Conservation (phyloP, 1,140 invertebrate species). For the Aphis gossypii region DNA sequence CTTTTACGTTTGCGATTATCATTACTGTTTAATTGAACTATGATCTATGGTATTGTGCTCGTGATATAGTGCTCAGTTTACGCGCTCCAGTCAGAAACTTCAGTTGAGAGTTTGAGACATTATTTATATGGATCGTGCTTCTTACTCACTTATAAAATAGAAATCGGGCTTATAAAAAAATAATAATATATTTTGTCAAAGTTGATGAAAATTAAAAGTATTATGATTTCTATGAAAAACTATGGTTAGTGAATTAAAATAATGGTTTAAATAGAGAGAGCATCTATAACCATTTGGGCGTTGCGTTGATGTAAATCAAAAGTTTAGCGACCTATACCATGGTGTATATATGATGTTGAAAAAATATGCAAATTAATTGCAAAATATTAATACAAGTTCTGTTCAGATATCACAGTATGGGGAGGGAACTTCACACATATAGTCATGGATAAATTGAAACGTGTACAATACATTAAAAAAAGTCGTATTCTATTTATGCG, state of each 20-base stretch:
- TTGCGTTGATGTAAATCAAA: neutral
- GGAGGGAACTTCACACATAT: neutral
- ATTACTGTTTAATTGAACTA: neutral
- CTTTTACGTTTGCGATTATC: neutral
- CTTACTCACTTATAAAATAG: neutral
- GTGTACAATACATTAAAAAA: too few relatives aligned
- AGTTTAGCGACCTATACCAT: neutral
- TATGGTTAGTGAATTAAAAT: neutral
- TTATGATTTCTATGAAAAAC: neutral
- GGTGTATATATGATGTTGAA: too few relatives aligned
- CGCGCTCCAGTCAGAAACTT: neutral
- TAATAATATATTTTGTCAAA: neutral
- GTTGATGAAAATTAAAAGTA: neutral
- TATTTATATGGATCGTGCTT: neutral
- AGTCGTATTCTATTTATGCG: too few relatives aligned
- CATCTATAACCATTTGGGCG: too few relatives aligned
- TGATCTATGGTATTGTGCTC: too few relatives aligned
- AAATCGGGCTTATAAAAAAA: neutral
- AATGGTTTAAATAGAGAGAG: neutral
- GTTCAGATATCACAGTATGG: neutral
- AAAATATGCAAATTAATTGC: too few relatives aligned
- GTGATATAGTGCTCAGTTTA: neutral
- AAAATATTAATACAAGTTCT: too few relatives aligned
- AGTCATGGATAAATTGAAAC: too few relatives aligned
- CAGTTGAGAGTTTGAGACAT: neutral